Evolutionary conservation across 2,888 invertebrate species (phyloP), one percentile per base, ranked within the genome.

Genomic region (Synergus gifuensis): DNA sequence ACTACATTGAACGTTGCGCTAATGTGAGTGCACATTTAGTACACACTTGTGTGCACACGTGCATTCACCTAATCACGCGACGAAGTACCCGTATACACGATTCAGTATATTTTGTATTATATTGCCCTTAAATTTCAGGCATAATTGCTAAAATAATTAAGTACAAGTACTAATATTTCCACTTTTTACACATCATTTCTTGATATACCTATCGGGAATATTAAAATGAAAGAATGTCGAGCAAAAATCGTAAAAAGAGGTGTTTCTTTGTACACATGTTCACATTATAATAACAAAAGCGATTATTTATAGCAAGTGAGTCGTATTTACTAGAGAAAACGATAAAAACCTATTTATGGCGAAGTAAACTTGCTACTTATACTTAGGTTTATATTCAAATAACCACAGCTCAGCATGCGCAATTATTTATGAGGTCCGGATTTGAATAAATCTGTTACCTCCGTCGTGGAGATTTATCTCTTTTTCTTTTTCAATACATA

Each of bases 1-100:
- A 84, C 84, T 83, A 49, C 83, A 79, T 80, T 42, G 76, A 58
- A 60, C 76, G 66, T 60, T 54, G 58, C 18, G 64, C 64, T 67
- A 42, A 67, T 63, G 28, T 49, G 46, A 40, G 60, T 60, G 36
- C 62, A 62, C 22, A 22, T 40, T 73, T 28, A 12, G 60, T 42
- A 54, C 14, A 46, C 76, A 67, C 44, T 42, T 67, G 54, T 78
- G 66, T 42, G 42, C 64, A 63, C 78, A 66, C 54, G 36, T 58
- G 46, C 66, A 49, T 40, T 76, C 63, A 54, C 54, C 60, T 40
- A 58, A 54, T 80, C 58, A 28, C 76, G 40, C 78, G 49, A 69
- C 69, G 54, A 54, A 73, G 36, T 73, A 40, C 49, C 49, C 54
- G n/a, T 73, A 12, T 73, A 12, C 54, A 73, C 73, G 36, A 73